Base-by-base conservation (phyloP, 2,113 vertebrate genomes). In the Phoenicopterus ruber region DNA sequence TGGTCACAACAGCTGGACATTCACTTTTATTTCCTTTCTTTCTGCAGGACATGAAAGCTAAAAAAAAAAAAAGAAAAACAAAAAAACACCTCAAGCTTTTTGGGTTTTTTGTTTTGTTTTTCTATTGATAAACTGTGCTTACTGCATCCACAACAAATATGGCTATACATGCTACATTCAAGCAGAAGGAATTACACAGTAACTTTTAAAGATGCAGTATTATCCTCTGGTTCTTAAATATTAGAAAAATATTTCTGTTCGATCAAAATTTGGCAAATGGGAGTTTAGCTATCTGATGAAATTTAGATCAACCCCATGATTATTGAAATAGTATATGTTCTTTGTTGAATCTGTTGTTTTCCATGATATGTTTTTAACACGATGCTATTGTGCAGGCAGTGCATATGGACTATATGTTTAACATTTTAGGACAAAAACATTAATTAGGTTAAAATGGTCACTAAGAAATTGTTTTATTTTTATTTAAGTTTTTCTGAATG, bases 41-140 rank as follows among this genome's bases (percentile, higher is more conserved):
- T 98, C 98, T 98, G 97, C 97, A 98, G 98, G 97, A 97, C 96
- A 96, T 97, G 97, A 98, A 98, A 98, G 96, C 97, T 98, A 94
- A 93, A 98, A 91, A 96, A 97, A 95, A 11, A 17, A 46, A 38
- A 61, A 28, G 19, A 77, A 94, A 34, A 96, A 96, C 96, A 94
- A 95, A 96, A 93, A 96, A 96, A 32, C 10, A 97, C 95, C 95
- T 97, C 95, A 95, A 97, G 91, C 79, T 97, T 98, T 98, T 86
- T 16, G 49, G 85, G 90, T 84, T 93, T 98, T 89, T 94, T 88
- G 10, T 88, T 97, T 96, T 82, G 55, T 90, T 97, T 81, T 93
- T 96, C 69, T 79, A 4, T 95, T 96, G 93, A 92, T 97, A 94
- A 94, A 93, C 96, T 97, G 91, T 96, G 95, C 90, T 96, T 96